Evolutionary conservation across 2,797 vertebrate species (phyloP).

Genomic region (Scolopax rusticola): DNA sequence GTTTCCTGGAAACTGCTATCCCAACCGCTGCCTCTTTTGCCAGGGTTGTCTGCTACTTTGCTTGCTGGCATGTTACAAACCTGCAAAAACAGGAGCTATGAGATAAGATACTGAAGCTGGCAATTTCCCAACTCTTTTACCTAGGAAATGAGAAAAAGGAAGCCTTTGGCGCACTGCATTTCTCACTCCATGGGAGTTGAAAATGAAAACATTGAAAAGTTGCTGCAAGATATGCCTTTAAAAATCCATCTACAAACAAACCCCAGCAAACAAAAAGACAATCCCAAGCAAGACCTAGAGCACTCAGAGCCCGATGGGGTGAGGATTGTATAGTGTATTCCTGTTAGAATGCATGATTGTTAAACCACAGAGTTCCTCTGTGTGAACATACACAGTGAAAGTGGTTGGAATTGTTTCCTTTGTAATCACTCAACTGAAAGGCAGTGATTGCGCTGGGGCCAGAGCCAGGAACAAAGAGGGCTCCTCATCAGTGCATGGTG

Average conservation of each 20-base stretch:
- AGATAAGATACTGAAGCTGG: background rate
- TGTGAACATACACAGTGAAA: background rate
- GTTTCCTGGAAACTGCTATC: background rate
- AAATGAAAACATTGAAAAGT: background rate
- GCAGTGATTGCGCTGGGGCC: accelerated
- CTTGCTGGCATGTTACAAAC: background rate
- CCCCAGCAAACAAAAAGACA: background rate
- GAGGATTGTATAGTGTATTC: background rate
- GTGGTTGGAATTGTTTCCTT: background rate
- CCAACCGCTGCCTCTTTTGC: background rate
- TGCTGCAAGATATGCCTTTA: background rate
- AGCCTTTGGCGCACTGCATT: background rate
- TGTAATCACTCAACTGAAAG: background rate
- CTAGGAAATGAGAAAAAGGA: background rate
- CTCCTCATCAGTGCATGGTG: background rate
- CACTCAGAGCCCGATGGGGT: accelerated
- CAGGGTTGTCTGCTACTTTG: background rate
- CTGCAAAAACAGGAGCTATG: background rate
- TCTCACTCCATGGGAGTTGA: background rate
- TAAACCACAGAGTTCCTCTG: background rate
- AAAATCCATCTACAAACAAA: background rate
- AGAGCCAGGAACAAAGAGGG: background rate
- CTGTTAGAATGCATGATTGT: background rate
- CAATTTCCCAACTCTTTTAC: background rate
- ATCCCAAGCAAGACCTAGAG: background rate